A percentile compares a stretch with the other conserved stretches of the same genome.
Conservation (phyloP, 2,797 vertebrate genomes). For the Gallinago stenura region DNA sequence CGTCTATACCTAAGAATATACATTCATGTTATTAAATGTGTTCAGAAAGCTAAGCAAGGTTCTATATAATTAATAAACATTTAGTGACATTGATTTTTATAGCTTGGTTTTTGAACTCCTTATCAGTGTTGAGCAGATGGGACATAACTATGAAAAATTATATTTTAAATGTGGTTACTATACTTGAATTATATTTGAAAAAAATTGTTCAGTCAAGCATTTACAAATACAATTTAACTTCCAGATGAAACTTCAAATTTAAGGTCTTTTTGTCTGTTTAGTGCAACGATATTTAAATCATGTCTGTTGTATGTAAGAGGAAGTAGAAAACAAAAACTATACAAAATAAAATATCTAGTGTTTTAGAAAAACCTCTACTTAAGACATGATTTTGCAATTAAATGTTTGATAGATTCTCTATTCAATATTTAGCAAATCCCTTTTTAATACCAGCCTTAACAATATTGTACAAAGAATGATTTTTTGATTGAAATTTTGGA, state of each 20-base stretch:
- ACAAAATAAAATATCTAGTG: not conserved
- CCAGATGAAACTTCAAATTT: constrained; percentile 66
- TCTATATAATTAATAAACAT: constrained; percentile 89
- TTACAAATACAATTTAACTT: constrained; percentile 89
- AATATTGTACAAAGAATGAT: not conserved
- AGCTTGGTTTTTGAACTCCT: constrained; percentile 89
- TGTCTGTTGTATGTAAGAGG: not conserved
- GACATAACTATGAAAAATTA: constrained; percentile 91
- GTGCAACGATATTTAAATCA: constrained; percentile 61
- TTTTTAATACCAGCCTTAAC: constrained; percentile 44
- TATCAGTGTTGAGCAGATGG: constrained; percentile 94
- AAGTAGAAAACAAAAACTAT: constrained; percentile 17
- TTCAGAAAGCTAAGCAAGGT: constrained; percentile 80
- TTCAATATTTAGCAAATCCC: constrained; percentile 21
- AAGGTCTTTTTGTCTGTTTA: constrained; percentile 49
- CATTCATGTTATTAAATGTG: constrained; percentile 58
- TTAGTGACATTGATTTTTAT: constrained; percentile 87
- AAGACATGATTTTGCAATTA: constrained; percentile 36
- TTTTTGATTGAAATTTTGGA: constrained; percentile 56
- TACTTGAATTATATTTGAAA: constrained; percentile 85
- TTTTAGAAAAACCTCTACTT: constrained; percentile 18
- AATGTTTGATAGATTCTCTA: constrained; percentile 32
- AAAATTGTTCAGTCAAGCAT: constrained; percentile 86
- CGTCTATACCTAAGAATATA: constrained; percentile 54
- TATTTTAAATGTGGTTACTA: constrained; percentile 86